Base-by-base conservation (phyloP, 1,140 invertebrate genomes). In the Choristoneura fumiferana region DNA sequence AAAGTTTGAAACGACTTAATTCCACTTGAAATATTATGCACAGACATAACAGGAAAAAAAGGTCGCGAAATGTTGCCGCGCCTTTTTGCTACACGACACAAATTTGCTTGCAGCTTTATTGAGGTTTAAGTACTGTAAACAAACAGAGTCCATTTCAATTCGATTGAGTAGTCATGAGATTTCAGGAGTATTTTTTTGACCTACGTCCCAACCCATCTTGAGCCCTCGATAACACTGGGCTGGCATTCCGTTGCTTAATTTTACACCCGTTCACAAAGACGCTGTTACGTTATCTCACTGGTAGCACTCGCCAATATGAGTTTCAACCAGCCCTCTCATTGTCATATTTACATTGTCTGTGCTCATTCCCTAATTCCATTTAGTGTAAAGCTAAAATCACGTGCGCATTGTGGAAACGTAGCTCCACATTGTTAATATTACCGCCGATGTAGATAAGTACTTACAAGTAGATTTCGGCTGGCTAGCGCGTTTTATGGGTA, bases 331-430 rank as follows among this genome's bases (percentile, higher is more conserved):
- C 77, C 68, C 59, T 80, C 53, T 81, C 69, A 85, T 87, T 87
- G 82, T 87, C 72, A 74, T 79, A 77, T 84, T 85, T 83, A 84
- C 82, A 85, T 87, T 87, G 81, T 84, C 81, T 87, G 74, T 84
- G 78, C 73, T 81, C 78, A 81, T 78, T 84, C 68, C 69, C 71
- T 67, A 81, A 83, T 82, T 80, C 76, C 75, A 69, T 78, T 79
- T 82, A 82, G 72, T 71, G 67, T 63, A 65, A 69, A 77, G 69
- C 69, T 67, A 74, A 65, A 67, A 69, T 66, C 63, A 62, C 57
- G 58, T n/a, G 29, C 34, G 33, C 43, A 49, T 49, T 49, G 17
- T 12, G 22, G 18, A 49, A 49, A 49, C n/a, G 17, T 29, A 49
- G 12, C n/a, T 49, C 43, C 22, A 29, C 22, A 29, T 29, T 29